phyloP scores from a whole-genome alignment of 2,888 invertebrate species.

The Odontocerum albicorne region DNA sequence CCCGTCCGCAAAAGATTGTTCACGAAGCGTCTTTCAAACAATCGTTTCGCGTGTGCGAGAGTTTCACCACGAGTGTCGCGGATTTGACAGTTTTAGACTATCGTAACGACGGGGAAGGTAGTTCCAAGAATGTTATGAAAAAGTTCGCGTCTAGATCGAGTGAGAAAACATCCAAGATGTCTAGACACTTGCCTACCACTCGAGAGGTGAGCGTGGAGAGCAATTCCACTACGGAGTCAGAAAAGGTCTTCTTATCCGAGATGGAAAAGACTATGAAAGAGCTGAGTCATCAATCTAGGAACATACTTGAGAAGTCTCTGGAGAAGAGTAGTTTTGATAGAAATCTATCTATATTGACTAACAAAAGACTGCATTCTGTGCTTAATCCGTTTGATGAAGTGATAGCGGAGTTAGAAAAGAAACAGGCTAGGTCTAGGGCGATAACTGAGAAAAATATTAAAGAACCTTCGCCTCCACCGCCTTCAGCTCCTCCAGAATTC shows the following conservation, averaged over 20 bases:
- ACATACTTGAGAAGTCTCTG: conserved; percentile 41
- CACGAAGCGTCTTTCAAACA: conserved; percentile 54
- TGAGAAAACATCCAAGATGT: conserved; percentile 43
- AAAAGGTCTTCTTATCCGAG: conserved; percentile 50
- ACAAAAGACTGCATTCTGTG: conserved; percentile 51
- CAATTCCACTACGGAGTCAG: conserved; percentile 56
- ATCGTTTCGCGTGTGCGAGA: conserved; percentile 52
- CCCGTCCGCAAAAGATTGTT: conserved; percentile 21
- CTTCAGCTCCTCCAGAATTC: conserved; percentile 32
- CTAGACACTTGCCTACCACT: conserved; percentile 43
- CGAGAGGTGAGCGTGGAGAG: conserved; percentile 54
- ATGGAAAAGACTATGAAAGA: conserved; percentile 54
- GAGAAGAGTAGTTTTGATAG: conserved; percentile 60
- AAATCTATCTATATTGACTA: conserved; percentile 59
- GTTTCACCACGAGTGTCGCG: conserved; percentile 63
- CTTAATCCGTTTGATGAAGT: conserved; percentile 58
- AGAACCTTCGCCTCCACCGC: neutral
- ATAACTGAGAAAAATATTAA: conserved; percentile 5
- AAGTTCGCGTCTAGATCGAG: conserved; percentile 19
- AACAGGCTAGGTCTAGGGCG: conserved; percentile 49
- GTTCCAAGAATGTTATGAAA: conserved; percentile 28
- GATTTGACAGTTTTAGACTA: conserved; percentile 63
- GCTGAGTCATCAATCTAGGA: conserved; percentile 49
- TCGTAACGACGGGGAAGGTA: conserved; percentile 44
- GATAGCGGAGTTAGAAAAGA: conserved; percentile 51